Base-by-base conservation (phyloP, 2,113 vertebrate species). In the Corynorhinus townsendii region DNA sequence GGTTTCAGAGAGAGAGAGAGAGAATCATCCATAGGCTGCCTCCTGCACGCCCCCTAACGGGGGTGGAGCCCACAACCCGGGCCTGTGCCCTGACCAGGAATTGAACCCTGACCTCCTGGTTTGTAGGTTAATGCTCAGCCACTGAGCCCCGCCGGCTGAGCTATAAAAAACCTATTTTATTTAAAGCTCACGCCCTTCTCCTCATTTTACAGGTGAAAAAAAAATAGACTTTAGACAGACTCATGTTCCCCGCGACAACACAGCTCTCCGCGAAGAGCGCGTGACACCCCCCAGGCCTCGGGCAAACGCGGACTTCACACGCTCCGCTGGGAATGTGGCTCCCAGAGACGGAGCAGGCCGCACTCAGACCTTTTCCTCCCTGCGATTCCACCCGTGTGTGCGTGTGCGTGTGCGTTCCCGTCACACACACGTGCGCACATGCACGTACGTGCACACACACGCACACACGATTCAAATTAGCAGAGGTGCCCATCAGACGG, bases 341-440 rank as follows among this genome's bases (percentile, higher is more conserved):
- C 59, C n/a, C 2, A 38, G 62, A 40, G 24, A 7, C 24, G 19
- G 38, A 76, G 24, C 47, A 19, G 49, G 14, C 10, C 0, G 7
- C n/a, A 49, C 47, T 49, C 38, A 40, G 19, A 30, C 43, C 8
- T 64, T 38, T 12, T 28, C 11, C 45, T 59, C 47, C 40, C 30
- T 35, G 16, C 7, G 4, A 11, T 10, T 8, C 43, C 26, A 40
- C 4, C 35, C 38, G 38, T 40, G 38, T 40, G 38, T 40, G 38
- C 4, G 38, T 40, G 38, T 40, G 38, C 4, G 38, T 40, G 38
- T 40, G n/a, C n/a, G n/a, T n/a, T 4, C 2, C 10, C 11, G 11
- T 38, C 10, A 2, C 15, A 22, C 8, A 10, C 5, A 33, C 2
- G 10, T 30, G 16, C 8, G 9, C 24, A 35, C 1, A 35, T 8